phyloP scores from a whole-genome alignment of 2,113 vertebrate species.

The Pachyramphus minor region DNA sequence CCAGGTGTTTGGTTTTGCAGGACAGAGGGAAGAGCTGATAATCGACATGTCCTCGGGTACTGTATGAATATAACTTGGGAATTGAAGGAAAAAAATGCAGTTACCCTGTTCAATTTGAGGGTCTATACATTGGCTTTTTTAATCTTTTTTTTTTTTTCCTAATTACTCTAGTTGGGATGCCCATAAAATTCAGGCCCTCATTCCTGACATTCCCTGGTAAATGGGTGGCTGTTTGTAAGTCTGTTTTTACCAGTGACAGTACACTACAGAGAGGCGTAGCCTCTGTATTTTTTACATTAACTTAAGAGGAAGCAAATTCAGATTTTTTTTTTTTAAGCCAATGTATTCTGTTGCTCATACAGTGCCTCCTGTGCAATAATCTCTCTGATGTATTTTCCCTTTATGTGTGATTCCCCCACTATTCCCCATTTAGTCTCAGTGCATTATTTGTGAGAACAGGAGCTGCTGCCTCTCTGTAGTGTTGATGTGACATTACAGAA shows the following conservation, averaged over 20 bases:
- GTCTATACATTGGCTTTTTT: conserved; percentile 33
- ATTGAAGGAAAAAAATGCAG: not conserved
- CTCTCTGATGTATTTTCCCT: conserved; percentile 53
- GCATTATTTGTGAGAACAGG: conserved; percentile 34
- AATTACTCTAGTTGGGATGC: conserved; percentile 18
- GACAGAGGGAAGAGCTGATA: not conserved
- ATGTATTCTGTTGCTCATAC: conserved; percentile 64
- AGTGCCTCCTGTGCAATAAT: conserved; percentile 73
- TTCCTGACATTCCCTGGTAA: conserved; percentile 14
- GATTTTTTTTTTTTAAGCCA: conserved; percentile 46
- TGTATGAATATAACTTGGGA: not conserved
- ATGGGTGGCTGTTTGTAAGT: conserved; percentile 56
- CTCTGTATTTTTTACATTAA: conserved; percentile 47
- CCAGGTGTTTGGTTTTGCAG: conserved; percentile 14
- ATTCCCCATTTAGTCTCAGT: conserved; percentile 30
- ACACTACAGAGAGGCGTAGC: conserved; percentile 67
- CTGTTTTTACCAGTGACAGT: conserved; percentile 60
- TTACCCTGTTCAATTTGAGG: conserved; percentile 42
- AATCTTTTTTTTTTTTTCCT: conserved; percentile 29
- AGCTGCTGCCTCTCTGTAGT: conserved; percentile 5
- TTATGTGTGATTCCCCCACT: not conserved
- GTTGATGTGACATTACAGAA: not conserved
- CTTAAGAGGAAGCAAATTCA: conserved; percentile 48
- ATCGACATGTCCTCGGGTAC: not conserved
- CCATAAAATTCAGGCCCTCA: conserved; percentile 22